A percentile compares a stretch with the other conserved stretches of the same genome.
Conservation (phyloP, 64 coral and sea anemone species). For the Montipora capricornis region DNA sequence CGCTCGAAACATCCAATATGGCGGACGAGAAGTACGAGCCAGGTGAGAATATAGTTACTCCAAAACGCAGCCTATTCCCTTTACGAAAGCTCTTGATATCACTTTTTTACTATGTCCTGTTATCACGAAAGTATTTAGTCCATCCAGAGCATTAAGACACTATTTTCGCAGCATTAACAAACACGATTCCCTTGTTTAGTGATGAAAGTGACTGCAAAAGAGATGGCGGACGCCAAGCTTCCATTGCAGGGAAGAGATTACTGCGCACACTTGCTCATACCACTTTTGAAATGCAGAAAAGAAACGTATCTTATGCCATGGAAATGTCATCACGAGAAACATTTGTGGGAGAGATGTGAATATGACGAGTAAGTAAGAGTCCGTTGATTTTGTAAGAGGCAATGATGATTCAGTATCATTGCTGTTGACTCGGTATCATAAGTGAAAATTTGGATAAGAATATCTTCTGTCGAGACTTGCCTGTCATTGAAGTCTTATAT, state of each 20-base stretch:
- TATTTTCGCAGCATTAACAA: too few relatives aligned
- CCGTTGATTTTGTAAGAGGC: too few relatives aligned
- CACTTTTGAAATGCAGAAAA: conserved; percentile 93
- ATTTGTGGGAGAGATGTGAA: conserved; percentile 95
- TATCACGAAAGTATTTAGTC: not conserved
- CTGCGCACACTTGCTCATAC: conserved; percentile 97
- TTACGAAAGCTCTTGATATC: not conserved
- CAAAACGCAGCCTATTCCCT: not conserved
- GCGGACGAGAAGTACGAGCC: conserved; percentile 28
- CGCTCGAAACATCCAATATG: conserved; percentile 25
- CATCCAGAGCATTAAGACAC: too few relatives aligned
- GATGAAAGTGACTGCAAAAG: conserved; percentile 96
- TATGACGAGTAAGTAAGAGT: conserved; percentile 96
- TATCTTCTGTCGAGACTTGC: too few relatives aligned
- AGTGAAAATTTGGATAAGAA: too few relatives aligned
- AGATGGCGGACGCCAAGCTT: conserved; percentile 97
- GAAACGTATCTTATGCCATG: conserved; percentile 93
- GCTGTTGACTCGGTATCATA: too few relatives aligned
- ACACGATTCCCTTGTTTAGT: conserved; percentile 22
- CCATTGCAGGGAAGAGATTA: conserved; percentile 93
- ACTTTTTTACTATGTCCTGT: not conserved
- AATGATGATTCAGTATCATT: too few relatives aligned
- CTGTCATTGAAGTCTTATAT: too few relatives aligned
- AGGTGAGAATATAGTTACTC: not conserved
- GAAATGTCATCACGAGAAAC: conserved; percentile 97